These are phyloP conservation scores for Clarias laeviceps DNA, from an alignment of 2,797 vertebrate species.

Conservation along the genomic window DNA sequence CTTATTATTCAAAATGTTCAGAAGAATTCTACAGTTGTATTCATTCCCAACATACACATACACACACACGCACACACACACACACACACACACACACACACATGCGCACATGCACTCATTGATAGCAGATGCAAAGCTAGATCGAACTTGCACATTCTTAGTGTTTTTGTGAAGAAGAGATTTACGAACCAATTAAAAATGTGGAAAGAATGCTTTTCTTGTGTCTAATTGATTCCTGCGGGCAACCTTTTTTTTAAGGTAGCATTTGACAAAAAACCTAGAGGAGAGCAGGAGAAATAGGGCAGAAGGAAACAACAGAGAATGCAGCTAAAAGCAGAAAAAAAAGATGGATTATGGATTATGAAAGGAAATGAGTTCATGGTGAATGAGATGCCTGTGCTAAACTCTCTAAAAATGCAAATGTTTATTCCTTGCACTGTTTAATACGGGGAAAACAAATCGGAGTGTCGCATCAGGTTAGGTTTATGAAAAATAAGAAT, in stretches of 20 bases:
- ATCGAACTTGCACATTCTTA: background rate
- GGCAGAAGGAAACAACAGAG: constrained; percentile 4
- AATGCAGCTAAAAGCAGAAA: background rate
- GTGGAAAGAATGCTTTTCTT: constrained; percentile 24
- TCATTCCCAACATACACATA: background rate
- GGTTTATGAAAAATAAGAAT: background rate
- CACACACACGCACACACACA: background rate
- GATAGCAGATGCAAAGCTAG: background rate
- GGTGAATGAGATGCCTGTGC: background rate
- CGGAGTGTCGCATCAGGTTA: background rate
- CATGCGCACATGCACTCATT: background rate
- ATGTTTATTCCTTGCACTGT: background rate
- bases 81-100: constrained; percentile 3
- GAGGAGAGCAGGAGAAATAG: constrained; percentile 5
- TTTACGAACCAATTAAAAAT: constrained; percentile 30
- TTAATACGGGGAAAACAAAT: background rate
- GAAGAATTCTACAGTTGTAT: background rate
- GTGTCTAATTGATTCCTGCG: constrained; percentile 39
- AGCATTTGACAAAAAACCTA: constrained; percentile 20
- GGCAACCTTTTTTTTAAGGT: constrained; percentile 21
- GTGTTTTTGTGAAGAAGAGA: background rate
- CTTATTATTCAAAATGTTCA: background rate
- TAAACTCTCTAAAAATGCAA: background rate
- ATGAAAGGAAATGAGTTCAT: background rate
- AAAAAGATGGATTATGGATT: background rate